A percentile compares a stretch with the other conserved stretches of the same genome.
These are phyloP conservation scores for Epizoanthus rinbou DNA, from an alignment of 92 coral and sea anemone genomes.

Conservation along the genomic window DNA sequence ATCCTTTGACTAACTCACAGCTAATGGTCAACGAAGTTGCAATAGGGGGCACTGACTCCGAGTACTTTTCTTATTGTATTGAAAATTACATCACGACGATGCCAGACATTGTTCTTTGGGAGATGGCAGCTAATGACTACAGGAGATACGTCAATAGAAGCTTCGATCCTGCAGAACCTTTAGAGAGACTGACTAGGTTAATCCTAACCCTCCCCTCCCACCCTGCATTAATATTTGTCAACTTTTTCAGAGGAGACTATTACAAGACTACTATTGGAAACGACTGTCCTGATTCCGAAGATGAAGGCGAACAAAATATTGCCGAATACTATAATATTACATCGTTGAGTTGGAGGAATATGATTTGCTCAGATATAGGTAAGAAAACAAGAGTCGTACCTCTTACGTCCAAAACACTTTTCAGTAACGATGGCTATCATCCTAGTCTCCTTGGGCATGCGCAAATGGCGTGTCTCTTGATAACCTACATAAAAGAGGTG, in stretches of 20 bases:
- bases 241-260: constrained; percentile 91
- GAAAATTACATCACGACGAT: constrained; percentile 74
- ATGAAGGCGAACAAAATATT: constrained; percentile 81
- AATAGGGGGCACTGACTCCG: constrained; percentile 98
- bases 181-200: constrained; percentile 90
- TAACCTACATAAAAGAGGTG: constrained; percentile 83
- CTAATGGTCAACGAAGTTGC: constrained; percentile 79
- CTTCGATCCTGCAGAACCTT: constrained; percentile 88
- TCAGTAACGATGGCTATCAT: constrained; percentile 95
- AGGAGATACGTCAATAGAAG: constrained; percentile 72
- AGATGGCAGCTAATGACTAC: constrained; percentile 96
- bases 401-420: constrained; percentile 59
- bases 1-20: constrained; percentile 73
- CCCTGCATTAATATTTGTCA: constrained; percentile 89
- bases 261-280: constrained; percentile 75
- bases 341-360: constrained; percentile 93
- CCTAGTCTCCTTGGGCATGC: constrained; percentile 97
- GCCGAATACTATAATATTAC: constrained; percentile 90
- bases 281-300: constrained; percentile 96
- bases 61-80: constrained; percentile 94
- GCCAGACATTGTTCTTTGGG: constrained; percentile 96
- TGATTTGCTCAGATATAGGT: constrained; percentile 76
- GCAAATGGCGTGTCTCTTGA: constrained; percentile 85
- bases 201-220: constrained; percentile 84
- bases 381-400: constrained; percentile 33